A percentile compares a stretch with the other conserved stretches of the same genome.
These are phyloP conservation scores for Cartodere bifasciata DNA, from an alignment of 2,888 invertebrate genomes.

Conservation along the genomic window DNA sequence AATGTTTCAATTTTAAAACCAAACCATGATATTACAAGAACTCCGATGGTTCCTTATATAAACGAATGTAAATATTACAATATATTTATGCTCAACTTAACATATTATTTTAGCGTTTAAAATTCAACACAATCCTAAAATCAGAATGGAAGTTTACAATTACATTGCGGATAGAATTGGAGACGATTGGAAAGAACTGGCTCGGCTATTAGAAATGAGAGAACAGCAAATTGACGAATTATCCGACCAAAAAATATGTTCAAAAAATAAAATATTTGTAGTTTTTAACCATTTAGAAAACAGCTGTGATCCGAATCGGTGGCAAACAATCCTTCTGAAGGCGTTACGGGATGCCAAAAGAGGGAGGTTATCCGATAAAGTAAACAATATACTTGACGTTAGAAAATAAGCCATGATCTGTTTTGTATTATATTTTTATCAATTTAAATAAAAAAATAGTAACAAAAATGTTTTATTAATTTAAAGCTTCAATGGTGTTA, in stretches of 20 bases:
- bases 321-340: slow-evolving; percentile 18
- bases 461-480: no score
- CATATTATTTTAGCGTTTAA: slow-evolving; percentile 9
- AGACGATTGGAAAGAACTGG: slow-evolving; percentile 26
- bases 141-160: slow-evolving; percentile 14
- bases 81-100: no score
- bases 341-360: slow-evolving; percentile 23
- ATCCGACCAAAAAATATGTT: slow-evolving; percentile 13
- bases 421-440: no score
- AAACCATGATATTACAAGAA: no score
- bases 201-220: slow-evolving; percentile 20
- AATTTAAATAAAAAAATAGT: no score
- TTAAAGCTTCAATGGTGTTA: no score
- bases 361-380: slow-evolving; percentile 20
- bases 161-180: slow-evolving; percentile 23
- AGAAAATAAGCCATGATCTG: no score
- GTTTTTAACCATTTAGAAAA: slow-evolving; percentile 19
- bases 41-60: no score
- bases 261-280: slow-evolving; percentile 17
- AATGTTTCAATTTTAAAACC: neutral
- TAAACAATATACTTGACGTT: slow-evolving; percentile 18
- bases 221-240: slow-evolving; percentile 27
- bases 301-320: slow-evolving; percentile 16
- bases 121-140: slow-evolving; percentile 8
- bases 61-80: no score